These are phyloP conservation scores for Pentalonia nigronervosa DNA, from an alignment of 1,140 invertebrate genomes.

Conservation along the genomic window DNA sequence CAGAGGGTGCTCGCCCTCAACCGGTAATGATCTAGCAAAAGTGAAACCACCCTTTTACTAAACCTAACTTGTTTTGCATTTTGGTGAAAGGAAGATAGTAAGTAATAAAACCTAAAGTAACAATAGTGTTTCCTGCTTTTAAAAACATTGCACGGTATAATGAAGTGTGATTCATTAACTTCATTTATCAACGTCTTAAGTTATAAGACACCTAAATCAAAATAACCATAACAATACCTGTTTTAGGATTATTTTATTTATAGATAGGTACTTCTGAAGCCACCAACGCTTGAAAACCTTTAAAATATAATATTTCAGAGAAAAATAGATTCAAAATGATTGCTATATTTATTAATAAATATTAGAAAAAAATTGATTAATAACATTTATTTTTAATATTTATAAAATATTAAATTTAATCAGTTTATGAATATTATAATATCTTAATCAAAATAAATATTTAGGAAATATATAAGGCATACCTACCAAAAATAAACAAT, in stretches of 20 bases:
- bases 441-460: too few relatives aligned
- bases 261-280: neutral
- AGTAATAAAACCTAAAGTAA: constrained; percentile 45
- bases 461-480: too few relatives aligned
- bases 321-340: neutral
- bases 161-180: constrained; percentile 55
- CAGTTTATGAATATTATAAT: too few relatives aligned
- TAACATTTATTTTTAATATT: too few relatives aligned
- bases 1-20: constrained; percentile 32
- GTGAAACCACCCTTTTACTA: constrained; percentile 49
- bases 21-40: constrained; percentile 54
- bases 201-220: constrained; percentile 30
- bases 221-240: neutral
- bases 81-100: constrained; percentile 31
- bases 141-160: constrained; percentile 46
- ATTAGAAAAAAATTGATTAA: neutral
- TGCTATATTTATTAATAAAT: neutral
- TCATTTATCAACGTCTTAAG: constrained; percentile 50
- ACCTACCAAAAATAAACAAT: too few relatives aligned
- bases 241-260: neutral
- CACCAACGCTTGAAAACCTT: neutral
- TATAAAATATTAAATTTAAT: too few relatives aligned
- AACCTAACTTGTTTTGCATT: constrained; percentile 30
- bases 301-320: neutral
- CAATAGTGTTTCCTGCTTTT: constrained; percentile 56